Percentiles rank a stretch among this genome's conserved stretches.
These are phyloP conservation scores for Chaetogeoica ovagalla DNA, from an alignment of 2,888 invertebrate genomes.

Conservation along the genomic window DNA sequence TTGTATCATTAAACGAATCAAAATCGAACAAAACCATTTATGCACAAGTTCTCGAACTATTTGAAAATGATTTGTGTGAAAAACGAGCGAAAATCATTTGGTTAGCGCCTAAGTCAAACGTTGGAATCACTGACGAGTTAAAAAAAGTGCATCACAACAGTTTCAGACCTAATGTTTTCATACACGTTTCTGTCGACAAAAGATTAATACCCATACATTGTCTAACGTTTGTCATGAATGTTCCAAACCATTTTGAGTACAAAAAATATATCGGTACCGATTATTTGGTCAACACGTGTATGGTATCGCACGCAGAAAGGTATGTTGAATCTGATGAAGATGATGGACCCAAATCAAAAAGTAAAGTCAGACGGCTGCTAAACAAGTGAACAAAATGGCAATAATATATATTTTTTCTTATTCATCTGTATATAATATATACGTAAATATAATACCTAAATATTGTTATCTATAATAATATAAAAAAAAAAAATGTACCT, in stretches of 20 bases:
- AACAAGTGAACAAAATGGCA: slow-evolving; percentile 8
- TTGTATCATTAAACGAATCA: neutral
- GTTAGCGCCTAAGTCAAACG: slow-evolving; percentile 23
- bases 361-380: slow-evolving; percentile 31
- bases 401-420: neutral
- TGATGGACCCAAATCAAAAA: slow-evolving; percentile 25
- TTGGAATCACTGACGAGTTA: neutral
- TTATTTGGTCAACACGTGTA: slow-evolving; percentile 10
- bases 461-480: neutral
- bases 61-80: slow-evolving; percentile 27
- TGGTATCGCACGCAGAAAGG: slow-evolving; percentile 39
- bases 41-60: slow-evolving; percentile 26
- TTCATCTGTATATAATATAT: neutral
- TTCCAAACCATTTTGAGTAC: slow-evolving; percentile 36
- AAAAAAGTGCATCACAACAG: neutral
- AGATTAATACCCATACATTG: slow-evolving; percentile 32
- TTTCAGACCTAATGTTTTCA: slow-evolving; percentile 20
- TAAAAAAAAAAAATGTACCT: neutral
- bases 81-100: slow-evolving; percentile 41
- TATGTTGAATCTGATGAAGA: slow-evolving; percentile 40
- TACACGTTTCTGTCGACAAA: slow-evolving; percentile 2
- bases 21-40: neutral
- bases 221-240: slow-evolving; percentile 26
- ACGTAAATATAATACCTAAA: neutral
- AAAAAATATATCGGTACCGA: slow-evolving; percentile 29